Percentiles rank a stretch among this genome's conserved stretches.
phyloP scores from a whole-genome alignment of 1,140 invertebrate species.

The Aphelenchoides avenae region DNA sequence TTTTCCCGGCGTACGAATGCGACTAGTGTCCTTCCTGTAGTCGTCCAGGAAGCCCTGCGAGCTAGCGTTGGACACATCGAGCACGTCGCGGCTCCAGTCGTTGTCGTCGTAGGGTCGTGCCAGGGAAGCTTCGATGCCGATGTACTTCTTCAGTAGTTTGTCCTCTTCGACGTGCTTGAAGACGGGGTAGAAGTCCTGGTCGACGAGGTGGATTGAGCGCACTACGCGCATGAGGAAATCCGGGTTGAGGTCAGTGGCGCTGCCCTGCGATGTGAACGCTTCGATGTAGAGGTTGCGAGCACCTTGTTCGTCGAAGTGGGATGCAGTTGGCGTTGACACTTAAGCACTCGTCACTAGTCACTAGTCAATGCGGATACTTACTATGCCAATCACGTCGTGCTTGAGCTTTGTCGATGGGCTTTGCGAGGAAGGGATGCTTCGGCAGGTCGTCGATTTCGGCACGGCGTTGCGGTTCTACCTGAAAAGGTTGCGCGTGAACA shows the following conservation, averaged over 20 bases:
- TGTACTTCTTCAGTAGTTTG: slow-evolving; percentile 4
- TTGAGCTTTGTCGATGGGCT: no score
- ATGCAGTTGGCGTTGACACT: no score
- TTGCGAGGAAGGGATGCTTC: no score
- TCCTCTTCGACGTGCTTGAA: not conserved
- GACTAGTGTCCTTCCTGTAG: not conserved
- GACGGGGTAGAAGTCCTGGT: not conserved
- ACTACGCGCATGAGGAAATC: not conserved
- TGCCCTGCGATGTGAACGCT: not conserved
- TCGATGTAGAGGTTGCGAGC: not conserved
- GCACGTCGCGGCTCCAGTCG: slow-evolving; percentile 4
- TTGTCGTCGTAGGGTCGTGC: slow-evolving; percentile 7
- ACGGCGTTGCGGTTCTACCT: no score
- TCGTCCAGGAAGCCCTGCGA: not conserved
- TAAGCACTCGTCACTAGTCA: no score
- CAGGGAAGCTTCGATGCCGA: slow-evolving; percentile 5
- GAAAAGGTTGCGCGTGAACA: no score
- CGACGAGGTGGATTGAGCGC: not conserved
- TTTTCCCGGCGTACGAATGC: not conserved
- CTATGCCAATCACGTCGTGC: no score
- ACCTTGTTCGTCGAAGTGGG: no score
- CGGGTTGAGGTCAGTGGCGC: not conserved
- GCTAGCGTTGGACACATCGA: not conserved
- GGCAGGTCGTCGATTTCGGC: no score
- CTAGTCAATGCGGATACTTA: no score